phyloP scores from a whole-genome alignment of 2,113 vertebrate species.

The Sander vitreus region DNA sequence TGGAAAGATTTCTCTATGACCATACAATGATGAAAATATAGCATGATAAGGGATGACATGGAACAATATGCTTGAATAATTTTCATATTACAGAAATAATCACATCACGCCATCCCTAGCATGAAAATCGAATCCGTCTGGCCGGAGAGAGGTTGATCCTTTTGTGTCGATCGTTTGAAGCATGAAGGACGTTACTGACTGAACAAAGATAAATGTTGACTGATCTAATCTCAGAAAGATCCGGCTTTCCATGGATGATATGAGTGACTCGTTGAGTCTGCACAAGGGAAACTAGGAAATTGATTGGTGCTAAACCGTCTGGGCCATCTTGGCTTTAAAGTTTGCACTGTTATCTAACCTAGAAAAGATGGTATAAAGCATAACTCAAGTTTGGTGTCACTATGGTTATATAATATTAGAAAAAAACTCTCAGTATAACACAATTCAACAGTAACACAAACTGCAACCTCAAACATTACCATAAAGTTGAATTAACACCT shows the following conservation, averaged over 20 bases:
- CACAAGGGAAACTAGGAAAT: neutral
- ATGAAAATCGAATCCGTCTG: constrained; percentile 48
- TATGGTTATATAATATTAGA: neutral
- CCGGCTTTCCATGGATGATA: constrained; percentile 20
- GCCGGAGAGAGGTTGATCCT: constrained; percentile 28
- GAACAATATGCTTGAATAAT: constrained; percentile 12
- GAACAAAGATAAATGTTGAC: constrained; percentile 51
- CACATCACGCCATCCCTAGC: neutral
- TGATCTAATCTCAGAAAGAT: constrained; percentile 55
- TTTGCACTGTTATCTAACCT: neutral
- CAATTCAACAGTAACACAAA: neutral
- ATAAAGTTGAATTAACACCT: neutral
- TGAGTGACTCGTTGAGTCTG: constrained; percentile 39
- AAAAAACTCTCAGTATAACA: no score
- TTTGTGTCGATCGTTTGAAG: constrained; percentile 17
- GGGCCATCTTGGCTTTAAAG: neutral
- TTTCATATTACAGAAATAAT: constrained; percentile 43
- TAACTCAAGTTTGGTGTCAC: neutral
- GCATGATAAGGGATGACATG: neutral
- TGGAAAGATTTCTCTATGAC: neutral
- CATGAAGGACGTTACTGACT: constrained; percentile 30
- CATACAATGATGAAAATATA: neutral
- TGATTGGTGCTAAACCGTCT: neutral
- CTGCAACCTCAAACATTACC: neutral
- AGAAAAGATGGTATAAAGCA: neutral